phyloP scores from a whole-genome alignment of 23 tunicate species.

The Pegea sp. region DNA sequence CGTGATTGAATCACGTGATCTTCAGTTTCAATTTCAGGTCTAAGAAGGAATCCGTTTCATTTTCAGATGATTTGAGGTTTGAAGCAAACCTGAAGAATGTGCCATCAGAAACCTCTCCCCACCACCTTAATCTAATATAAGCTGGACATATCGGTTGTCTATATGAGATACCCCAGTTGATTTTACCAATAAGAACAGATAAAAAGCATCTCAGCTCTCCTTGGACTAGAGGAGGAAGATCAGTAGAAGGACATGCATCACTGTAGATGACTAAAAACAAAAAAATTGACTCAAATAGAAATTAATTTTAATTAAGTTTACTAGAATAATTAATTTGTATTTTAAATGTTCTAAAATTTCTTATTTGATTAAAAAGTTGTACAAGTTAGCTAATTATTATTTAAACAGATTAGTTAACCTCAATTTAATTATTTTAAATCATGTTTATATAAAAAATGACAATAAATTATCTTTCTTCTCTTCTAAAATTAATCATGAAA shows the following conservation, averaged over 20 bases:
- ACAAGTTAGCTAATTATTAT: too few species aligned
- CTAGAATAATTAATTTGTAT: too few species aligned
- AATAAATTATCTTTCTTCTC: too few species aligned
- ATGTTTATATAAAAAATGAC: too few species aligned
- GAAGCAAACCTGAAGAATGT: constrained; percentile 42
- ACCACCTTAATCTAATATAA: constrained; percentile 71
- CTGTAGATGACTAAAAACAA: too few species aligned
- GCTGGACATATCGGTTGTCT: constrained; percentile 51
- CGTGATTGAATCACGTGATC: constrained; percentile 16
- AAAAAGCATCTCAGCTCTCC: constrained; percentile 85
- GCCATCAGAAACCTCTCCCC: constrained; percentile 89
- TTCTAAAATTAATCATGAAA: too few species aligned
- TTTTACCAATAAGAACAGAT: constrained; percentile 38
- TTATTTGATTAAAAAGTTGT: too few species aligned
- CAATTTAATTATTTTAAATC: too few species aligned
- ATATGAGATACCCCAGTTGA: constrained; percentile 52
- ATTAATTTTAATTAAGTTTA: too few species aligned
- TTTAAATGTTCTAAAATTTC: too few species aligned
- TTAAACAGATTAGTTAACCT: too few species aligned
- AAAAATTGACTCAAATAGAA: too few species aligned
- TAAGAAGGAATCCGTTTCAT: constrained; percentile 5
- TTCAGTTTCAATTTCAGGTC: constrained; percentile 10
- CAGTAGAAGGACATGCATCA: constrained; percentile 88
- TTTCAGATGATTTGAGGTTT: constrained; percentile 11
- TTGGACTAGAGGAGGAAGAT: constrained; percentile 81